phyloP scores from a whole-genome alignment of 2,888 invertebrate genomes.

The Fragum fragum region DNA sequence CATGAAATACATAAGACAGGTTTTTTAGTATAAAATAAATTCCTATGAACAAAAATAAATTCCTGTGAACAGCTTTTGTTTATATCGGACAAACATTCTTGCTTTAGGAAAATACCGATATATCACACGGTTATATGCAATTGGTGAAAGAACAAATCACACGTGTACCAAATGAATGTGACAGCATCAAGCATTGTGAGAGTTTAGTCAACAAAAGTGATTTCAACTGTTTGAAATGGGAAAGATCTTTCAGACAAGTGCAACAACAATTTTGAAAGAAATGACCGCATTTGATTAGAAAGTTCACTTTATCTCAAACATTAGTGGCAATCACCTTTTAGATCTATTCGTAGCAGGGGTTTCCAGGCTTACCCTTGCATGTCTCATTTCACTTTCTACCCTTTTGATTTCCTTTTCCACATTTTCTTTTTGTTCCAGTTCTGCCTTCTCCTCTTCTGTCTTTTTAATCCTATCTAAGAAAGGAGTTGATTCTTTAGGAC shows the following conservation, averaged over 20 bases:
- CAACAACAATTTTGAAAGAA: background rate
- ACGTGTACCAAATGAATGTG: background rate
- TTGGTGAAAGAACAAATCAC: no score
- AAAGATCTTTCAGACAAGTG: constrained; percentile 4
- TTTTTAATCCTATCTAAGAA: constrained; percentile 63
- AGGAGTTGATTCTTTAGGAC: constrained; percentile 42
- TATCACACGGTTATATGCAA: no score
- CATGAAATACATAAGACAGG: no score
- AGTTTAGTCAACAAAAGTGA: no score
- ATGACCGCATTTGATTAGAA: background rate
- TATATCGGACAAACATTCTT: no score
- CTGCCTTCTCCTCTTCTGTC: constrained; percentile 50
- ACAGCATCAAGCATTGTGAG: background rate
- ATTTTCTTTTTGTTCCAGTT: constrained; percentile 43
- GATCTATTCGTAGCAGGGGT: constrained; percentile 65
- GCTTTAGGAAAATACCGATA: no score
- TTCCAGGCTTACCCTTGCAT: constrained; percentile 68
- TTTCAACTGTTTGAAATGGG: no score
- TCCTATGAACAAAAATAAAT: no score
- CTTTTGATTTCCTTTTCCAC: constrained; percentile 56
- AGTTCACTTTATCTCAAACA: constrained; percentile 35
- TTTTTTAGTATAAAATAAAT: no score
- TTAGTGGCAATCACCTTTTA: constrained; percentile 70
- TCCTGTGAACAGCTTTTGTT: no score
- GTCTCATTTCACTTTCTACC: constrained; percentile 64